Conservation (phyloP, 1,140 invertebrate species). For the Drosophila neocordata region DNA sequence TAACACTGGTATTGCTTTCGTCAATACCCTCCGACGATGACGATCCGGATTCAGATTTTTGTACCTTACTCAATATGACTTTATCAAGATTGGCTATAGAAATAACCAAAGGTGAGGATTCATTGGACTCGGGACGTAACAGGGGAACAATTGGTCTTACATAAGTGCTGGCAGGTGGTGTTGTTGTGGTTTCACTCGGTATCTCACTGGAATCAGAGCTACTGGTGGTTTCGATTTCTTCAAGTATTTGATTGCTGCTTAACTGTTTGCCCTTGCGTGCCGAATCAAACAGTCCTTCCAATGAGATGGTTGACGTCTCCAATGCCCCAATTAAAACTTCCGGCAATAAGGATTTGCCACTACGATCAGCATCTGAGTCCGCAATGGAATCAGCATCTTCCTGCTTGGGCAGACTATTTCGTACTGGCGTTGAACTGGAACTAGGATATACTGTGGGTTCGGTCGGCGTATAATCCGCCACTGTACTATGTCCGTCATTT, state of each 20-base stretch:
- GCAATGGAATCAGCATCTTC: neutral
- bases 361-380: conserved; percentile 46
- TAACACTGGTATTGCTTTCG: conserved; percentile 10
- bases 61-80: conserved; percentile 81
- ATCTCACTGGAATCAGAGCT: conserved; percentile 18
- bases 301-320: conserved; percentile 86
- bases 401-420: conserved; percentile 59
- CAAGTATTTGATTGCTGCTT: conserved; percentile 30
- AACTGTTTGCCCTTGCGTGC: conserved; percentile 79
- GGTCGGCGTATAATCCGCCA: conserved; percentile 77
- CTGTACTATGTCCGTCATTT: conserved; percentile 78
- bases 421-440: conserved; percentile 47
- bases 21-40: conserved; percentile 23
- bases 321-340: conserved; percentile 70
- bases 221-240: neutral
- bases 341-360: conserved; percentile 68
- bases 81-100: conserved; percentile 83
- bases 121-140: conserved; percentile 80
- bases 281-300: conserved; percentile 86
- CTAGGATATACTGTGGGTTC: conserved; percentile 38
- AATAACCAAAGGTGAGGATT: conserved; percentile 82
- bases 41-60: conserved; percentile 48
- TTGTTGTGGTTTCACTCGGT: conserved; percentile 22
- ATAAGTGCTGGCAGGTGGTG: conserved; percentile 47
- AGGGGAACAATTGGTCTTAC: conserved; percentile 81